phyloP scores from a whole-genome alignment of 2,113 vertebrate species.

The Clarias macrocephalus region DNA sequence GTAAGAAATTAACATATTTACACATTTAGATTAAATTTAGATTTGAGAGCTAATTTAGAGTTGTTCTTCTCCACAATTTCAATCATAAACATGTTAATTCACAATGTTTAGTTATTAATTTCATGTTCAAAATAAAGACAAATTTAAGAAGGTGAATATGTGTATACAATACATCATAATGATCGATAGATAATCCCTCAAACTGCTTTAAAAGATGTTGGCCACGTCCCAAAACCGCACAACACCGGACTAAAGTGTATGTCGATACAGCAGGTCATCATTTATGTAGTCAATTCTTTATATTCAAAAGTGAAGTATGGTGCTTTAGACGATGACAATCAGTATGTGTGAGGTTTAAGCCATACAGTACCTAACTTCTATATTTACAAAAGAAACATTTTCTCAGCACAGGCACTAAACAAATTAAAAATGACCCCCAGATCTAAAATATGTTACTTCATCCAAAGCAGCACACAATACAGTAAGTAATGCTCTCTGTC shows the following conservation, averaged over 20 bases:
- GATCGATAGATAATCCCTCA: neutral
- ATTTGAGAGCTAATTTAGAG: neutral
- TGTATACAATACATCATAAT: neutral
- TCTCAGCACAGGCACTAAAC: neutral
- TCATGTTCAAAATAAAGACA: neutral
- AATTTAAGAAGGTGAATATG: neutral
- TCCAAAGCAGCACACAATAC: neutral
- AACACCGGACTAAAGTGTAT: neutral
- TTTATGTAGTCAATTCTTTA: conserved; percentile 16
- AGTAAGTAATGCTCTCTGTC: neutral
- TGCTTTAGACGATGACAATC: neutral
- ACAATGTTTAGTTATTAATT: neutral
- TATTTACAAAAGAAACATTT: neutral
- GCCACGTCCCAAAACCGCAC: neutral
- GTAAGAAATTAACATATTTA: neutral
- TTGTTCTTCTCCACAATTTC: neutral
- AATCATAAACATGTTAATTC: neutral
- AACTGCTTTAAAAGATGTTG: neutral
- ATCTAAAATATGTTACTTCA: neutral
- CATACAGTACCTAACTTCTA: neutral
- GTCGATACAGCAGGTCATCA: neutral
- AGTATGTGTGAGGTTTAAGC: neutral
- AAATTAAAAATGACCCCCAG: neutral
- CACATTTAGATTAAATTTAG: neutral
- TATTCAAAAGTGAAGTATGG: neutral